Evolutionary conservation across 2,888 invertebrate species (phyloP), one percentile per base, ranked within the genome.

Genomic region (Cryptus viduatorius): DNA sequence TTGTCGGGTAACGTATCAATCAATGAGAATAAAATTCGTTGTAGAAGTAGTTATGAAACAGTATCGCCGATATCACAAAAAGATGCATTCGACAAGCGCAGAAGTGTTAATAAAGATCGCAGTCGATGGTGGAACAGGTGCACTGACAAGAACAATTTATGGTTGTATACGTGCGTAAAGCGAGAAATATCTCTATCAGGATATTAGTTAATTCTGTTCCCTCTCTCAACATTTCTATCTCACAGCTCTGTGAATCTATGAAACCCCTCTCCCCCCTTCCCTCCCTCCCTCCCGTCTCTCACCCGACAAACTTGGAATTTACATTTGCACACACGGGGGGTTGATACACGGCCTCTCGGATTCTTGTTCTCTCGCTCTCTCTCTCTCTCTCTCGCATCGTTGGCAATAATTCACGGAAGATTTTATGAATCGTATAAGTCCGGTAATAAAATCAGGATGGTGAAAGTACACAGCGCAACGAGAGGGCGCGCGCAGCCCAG

Each of bases 401-500:
- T 69, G 12, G 59, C 75, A 64, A 81, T 84, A 86, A 81, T 81
- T 83, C 78, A 73, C 77, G 56, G 67, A 68, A 46, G 61, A 81
- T 81, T 86, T 86, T 86, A 86, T 84, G 86, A 81, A 84, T 84
- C 86, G 81, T 81, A 86, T 81, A 81, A 84, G 75, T 86, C 69
- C 65, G 68, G 80, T 71, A 78, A 83, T 86, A 84, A 83, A 83
- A 80, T 79, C 50, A 85, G 61, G 56, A 85, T 72, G 61, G 79
- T 69, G 71, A 82, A 84, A 84, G 81, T 78, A 46, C 31, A 68
- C 42, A 44, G 37, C 42, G 19, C 16, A 12, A 1, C n/a, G 50
- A 59, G 67, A 12, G 73, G 46, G 14, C 37, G n/a, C 67, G 67
- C 46, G 50, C 16, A 29, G 68, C 19, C 77, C 69, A 68, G 77